A percentile compares a stretch with the other conserved stretches of the same genome.
Evolutionary conservation across 1,140 invertebrate genomes (phyloP).

Genomic region (Cephus cinctus): DNA sequence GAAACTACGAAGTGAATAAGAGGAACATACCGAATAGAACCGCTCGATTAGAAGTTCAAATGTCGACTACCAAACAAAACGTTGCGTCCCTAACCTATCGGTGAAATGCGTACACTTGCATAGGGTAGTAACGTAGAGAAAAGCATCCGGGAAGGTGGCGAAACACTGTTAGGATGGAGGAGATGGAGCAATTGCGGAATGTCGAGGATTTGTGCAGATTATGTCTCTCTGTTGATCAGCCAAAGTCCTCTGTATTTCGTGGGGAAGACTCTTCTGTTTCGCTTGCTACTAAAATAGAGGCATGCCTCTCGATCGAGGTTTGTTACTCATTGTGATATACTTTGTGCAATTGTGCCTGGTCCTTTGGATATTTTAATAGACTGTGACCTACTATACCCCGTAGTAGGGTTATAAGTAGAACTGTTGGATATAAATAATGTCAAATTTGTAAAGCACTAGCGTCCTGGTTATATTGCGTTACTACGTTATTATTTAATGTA

Average conservation of each 20-base stretch:
- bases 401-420: too few species aligned
- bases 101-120: background rate
- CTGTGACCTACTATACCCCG: too few species aligned
- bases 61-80: slow-evolving; percentile 38
- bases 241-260: slow-evolving; percentile 49
- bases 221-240: slow-evolving; percentile 61
- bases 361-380: too few species aligned
- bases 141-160: too few species aligned
- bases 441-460: too few species aligned
- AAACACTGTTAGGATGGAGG: slow-evolving; percentile 36
- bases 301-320: slow-evolving; percentile 64
- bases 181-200: slow-evolving; percentile 37
- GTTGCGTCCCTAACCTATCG: slow-evolving; percentile 36
- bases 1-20: background rate
- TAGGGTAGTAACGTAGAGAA: too few species aligned
- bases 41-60: slow-evolving; percentile 27
- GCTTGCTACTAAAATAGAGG: slow-evolving; percentile 61
- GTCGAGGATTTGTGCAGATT: slow-evolving; percentile 60
- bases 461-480: slow-evolving; percentile 10
- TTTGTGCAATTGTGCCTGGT: too few species aligned
- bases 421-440: too few species aligned
- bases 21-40: slow-evolving; percentile 14
- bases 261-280: slow-evolving; percentile 48
- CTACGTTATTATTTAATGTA: slow-evolving; percentile 8
- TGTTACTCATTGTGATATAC: too few species aligned